Evolutionary conservation across 1,140 invertebrate genomes (phyloP), one percentile per base, ranked within the genome.

Genomic region (Pogonomyrmex barbatus): DNA sequence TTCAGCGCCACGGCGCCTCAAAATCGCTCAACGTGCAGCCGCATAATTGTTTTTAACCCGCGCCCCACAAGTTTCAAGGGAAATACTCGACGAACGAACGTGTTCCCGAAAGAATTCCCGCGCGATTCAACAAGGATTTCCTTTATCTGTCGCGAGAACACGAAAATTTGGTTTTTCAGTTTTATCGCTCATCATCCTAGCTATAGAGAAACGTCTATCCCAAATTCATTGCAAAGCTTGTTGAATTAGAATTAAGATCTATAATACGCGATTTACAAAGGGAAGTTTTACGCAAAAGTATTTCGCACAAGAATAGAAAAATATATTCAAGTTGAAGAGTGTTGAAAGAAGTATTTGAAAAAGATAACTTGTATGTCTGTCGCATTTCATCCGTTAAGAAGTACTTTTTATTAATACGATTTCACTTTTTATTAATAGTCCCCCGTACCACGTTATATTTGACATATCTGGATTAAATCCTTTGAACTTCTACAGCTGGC

Each of bases 11-110:
- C 8, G 45, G n/a, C 3, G 0, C 24, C 17, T 42, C 30, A n/a
- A 75, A 75, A 83, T 83, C 39, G 54, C 68, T 83, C 68, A 60
- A 33, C 79, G 79, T 83, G 79, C 67, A 8, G 30, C n/a, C 42
- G 79, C 79, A 75, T 83, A 83, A 83, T 83, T 83, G 68, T 62
- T 60, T 73, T 10, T n/a, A 58, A 2, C 45, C n/a, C 67, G 12
- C n/a, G 42, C 52, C 52, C 10, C 39, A 10, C 39, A 10, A 24
- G 30, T 50, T 39, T 62, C 2, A 33, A 60, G 62, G 14, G 12
- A 30, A 73, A 56, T 54, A 70, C 36, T 5, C n/a, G 62, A 68
- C 14, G 58, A 39, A 30, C 12, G 47, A 54, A 56, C 14, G 10
- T 10, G 8, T 62, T 24, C 47, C 24, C 36, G 24, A 71, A 58